phyloP scores from a whole-genome alignment of 1,140 invertebrate genomes.

The Babylonia areolata region DNA sequence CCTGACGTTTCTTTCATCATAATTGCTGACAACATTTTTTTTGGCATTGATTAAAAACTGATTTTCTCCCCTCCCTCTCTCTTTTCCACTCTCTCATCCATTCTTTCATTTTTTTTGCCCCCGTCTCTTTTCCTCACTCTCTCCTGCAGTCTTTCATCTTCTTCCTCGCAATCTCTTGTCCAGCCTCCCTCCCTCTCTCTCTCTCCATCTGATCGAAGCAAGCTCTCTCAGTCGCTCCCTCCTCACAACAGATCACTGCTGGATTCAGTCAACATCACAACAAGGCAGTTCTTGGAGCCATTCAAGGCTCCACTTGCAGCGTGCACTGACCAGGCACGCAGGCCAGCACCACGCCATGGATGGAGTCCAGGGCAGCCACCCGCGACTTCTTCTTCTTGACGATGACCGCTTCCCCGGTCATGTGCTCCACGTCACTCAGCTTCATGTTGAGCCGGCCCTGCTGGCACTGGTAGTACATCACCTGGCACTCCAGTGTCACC shows the following conservation, averaged over 20 bases:
- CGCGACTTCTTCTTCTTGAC: conserved; percentile 51
- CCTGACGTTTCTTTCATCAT: background rate
- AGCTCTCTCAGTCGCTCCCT: background rate
- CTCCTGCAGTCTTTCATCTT: too few relatives aligned
- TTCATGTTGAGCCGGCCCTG: conserved; percentile 70
- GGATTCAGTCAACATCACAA: background rate
- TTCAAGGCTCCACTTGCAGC: conserved; percentile 48
- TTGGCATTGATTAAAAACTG: too few relatives aligned
- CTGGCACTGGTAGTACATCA: conserved; percentile 81
- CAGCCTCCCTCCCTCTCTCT: background rate
- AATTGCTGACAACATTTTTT: too few relatives aligned
- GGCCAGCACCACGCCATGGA: conserved; percentile 54
- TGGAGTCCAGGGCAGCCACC: conserved; percentile 51
- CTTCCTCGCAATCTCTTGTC: background rate
- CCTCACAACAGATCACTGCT: background rate
- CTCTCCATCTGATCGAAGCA: too few relatives aligned
- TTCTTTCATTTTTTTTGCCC: too few relatives aligned
- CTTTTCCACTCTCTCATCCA: too few relatives aligned
- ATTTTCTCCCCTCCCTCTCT: too few relatives aligned
- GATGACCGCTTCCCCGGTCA: conserved; percentile 58
- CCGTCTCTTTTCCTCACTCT: too few relatives aligned
- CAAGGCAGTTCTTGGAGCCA: background rate
- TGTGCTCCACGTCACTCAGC: conserved; percentile 48
- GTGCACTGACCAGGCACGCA: conserved; percentile 56
- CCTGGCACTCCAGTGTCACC: conserved; percentile 81